phyloP scores from a whole-genome alignment of 2,113 vertebrate genomes.

The Leptodactylus fuscus region DNA sequence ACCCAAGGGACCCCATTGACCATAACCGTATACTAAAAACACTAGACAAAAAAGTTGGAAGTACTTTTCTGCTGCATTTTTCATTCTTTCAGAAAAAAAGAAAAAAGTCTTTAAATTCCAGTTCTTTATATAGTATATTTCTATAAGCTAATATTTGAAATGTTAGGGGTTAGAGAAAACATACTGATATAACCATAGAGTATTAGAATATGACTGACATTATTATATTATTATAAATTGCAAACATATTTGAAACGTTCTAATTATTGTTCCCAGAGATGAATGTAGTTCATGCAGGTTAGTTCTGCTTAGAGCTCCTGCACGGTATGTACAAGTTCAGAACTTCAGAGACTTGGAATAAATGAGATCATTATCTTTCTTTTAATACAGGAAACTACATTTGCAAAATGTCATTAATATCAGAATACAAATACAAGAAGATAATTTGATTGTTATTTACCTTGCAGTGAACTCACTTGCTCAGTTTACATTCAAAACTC shows the following conservation, averaged over 20 bases:
- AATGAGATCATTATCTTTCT: slow-evolving; percentile 22
- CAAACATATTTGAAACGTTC: slow-evolving; percentile 4
- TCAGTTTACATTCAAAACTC: background rate
- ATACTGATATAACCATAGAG: background rate
- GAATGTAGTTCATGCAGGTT: slow-evolving; percentile 39
- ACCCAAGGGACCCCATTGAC: too few species aligned
- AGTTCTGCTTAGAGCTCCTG: background rate
- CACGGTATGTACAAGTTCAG: background rate
- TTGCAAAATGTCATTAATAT: slow-evolving; percentile 19
- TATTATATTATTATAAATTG: background rate
- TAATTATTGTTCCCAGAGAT: slow-evolving; percentile 33
- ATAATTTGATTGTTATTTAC: slow-evolving; percentile 15
- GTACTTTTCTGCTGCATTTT: too few species aligned
- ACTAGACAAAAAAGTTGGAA: too few species aligned
- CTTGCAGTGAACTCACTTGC: background rate
- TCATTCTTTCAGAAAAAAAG: too few species aligned
- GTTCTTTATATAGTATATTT: too few species aligned
- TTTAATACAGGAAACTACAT: background rate
- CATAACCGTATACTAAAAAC: too few species aligned
- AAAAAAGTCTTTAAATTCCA: too few species aligned
- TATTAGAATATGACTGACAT: background rate
- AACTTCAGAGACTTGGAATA: slow-evolving; percentile 22
- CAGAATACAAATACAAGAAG: background rate
- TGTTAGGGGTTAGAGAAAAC: background rate
- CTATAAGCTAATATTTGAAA: too few species aligned